Evolutionary conservation across 2,888 invertebrate species (phyloP), one percentile per base, ranked within the genome.

Genomic region (Tanytarsus gracilentus): DNA sequence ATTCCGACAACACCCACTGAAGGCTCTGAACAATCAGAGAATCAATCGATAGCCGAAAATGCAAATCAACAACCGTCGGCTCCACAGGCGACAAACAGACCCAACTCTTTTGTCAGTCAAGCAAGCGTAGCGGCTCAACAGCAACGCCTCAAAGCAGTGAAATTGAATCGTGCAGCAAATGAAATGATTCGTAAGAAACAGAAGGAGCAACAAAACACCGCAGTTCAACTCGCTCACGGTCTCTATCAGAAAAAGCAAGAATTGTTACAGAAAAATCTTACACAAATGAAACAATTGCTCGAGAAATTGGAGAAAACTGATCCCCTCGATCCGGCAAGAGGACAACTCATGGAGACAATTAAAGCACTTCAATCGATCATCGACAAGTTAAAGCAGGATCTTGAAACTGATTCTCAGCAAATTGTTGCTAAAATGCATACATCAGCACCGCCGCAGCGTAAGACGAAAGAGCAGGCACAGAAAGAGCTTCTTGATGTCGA

Each of bases 401-500:
- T 74, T 39, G 69, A 72, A 21, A 66, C 70, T 23, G 74, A 74
- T 65, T 73, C 73, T 62, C 73, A 70, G 62, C 73, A 73, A 64
- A 63, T 75, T 53, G 70, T 71, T 62, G 71, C 72, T 14, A 71
- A 74, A 63, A 72, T 73, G 1, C 61, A 60, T 23, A 27, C 51
- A n/a, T 1, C 49, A 62, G 44, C 62, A 40, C 68, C 70, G 16
- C 71, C 75, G 61, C 76, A 78, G 1, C 76, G 76, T 25, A 86
- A 85, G 68, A 84, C 84, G 1, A 81, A 85, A 64, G 88, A 88
- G 68, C 88, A 89, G 67, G 84, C 88, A 0, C 88, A 92, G 70
- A 89, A 88, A 68, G 93, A 94, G 68, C 83, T 95, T 55, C 76
- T 95, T 8, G 95, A 95, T 69, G 88, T 91, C 1, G 95, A 96